A percentile compares a stretch with the other conserved stretches of the same genome.
phyloP scores from a whole-genome alignment of 2,113 vertebrate species.

The Nibea coibor region DNA sequence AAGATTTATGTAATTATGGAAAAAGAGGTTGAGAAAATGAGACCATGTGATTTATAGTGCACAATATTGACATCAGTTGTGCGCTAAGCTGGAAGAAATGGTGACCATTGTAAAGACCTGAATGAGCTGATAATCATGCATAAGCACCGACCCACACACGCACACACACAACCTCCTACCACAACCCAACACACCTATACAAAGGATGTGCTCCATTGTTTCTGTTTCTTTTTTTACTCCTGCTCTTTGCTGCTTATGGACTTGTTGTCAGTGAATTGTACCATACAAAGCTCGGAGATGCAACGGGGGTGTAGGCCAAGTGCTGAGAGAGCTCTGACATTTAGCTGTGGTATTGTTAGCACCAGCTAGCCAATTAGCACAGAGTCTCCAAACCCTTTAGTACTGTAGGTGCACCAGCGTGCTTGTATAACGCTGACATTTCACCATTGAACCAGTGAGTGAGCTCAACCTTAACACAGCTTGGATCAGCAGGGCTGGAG shows the following conservation, averaged over 20 bases:
- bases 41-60: conserved; percentile 30
- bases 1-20: conserved; percentile 19
- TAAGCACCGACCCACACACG: conserved; percentile 20
- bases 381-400: conserved; percentile 31
- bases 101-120: conserved; percentile 26
- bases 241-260: conserved; percentile 39
- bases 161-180: conserved; percentile 31
- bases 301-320: conserved; percentile 42
- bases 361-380: conserved; percentile 67
- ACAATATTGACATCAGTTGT: conserved; percentile 32
- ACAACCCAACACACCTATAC: neutral
- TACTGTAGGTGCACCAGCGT: conserved; percentile 29
- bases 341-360: conserved; percentile 69
- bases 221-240: conserved; percentile 11
- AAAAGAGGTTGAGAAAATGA: conserved; percentile 22
- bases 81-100: conserved; percentile 47
- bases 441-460: conserved; percentile 64
- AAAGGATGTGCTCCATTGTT: conserved; percentile 36
- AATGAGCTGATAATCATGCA: conserved; percentile 37
- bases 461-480: conserved; percentile 45
- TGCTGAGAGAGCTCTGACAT: conserved; percentile 75
- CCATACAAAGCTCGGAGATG: conserved; percentile 26
- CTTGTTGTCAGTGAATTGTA: conserved; percentile 31
- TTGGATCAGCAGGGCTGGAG: conserved; percentile 32
- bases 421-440: conserved; percentile 74